Evolutionary conservation across 2,113 vertebrate genomes (phyloP).

Genomic region (Laterallus jamaicensis): DNA sequence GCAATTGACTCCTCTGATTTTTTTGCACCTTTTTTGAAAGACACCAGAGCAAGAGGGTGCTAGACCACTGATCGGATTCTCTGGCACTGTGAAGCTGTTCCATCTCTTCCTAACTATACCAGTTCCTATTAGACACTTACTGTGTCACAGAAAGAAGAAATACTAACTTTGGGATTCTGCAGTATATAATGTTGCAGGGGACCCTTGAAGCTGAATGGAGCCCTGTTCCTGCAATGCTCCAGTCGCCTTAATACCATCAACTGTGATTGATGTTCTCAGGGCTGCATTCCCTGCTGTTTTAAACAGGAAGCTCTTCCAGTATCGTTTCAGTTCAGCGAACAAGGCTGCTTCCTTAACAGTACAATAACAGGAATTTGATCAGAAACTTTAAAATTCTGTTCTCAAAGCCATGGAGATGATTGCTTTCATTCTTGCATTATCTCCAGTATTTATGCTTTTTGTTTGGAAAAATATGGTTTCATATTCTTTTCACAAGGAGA

Average conservation of each 20-base stretch:
- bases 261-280: not conserved
- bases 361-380: slow-evolving; percentile 60
- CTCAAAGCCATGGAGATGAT: not conserved
- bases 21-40: not conserved
- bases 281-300: slow-evolving; percentile 24
- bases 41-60: not conserved
- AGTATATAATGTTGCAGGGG: not conserved
- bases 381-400: slow-evolving; percentile 35
- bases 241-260: not conserved
- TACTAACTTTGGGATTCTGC: not conserved
- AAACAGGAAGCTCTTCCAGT: slow-evolving; percentile 58
- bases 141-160: not conserved
- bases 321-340: not conserved
- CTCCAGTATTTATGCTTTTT: not conserved
- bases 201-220: not conserved
- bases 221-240: not conserved
- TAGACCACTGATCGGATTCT: not conserved
- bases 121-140: not conserved
- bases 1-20: not conserved
- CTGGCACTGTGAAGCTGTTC: not conserved
- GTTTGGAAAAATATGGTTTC: not conserved
- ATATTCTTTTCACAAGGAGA: not conserved
- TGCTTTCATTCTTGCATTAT: not conserved
- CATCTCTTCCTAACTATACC: not conserved
- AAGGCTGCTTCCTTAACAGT: slow-evolving; percentile 43